Evolutionary conservation across 2,888 invertebrate genomes (phyloP), one percentile per base, ranked within the genome.

Genomic region (Eretmocerus hayati): DNA sequence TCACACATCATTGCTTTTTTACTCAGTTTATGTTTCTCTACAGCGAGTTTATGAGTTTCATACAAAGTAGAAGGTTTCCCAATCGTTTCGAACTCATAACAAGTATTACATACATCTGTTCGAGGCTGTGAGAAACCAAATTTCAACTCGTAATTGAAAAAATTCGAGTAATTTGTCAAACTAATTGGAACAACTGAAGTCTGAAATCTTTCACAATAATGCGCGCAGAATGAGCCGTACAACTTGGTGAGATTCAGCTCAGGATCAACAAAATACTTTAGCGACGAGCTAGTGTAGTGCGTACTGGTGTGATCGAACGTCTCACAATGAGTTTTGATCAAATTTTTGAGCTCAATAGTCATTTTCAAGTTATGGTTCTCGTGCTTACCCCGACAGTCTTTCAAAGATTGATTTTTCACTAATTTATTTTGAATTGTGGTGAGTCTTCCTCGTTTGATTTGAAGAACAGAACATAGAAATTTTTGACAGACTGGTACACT

Each of bases 201-300:
- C 5, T 51, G 50, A 11, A 48, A 51, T 16, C 48, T 15, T 4
- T 45, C 9, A 3, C 21, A 26, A 31, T 57, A 54, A 47, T 52
- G 55, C 19, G 53, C 49, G 2, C 46, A 20, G 38, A 57, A 55
- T 9, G 43, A 30, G 9, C 43, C 5, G 37, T 55, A 56, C 32
- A 53, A 32, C 2, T 6, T 6, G 18, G 33, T 50, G 11, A 54
- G 26, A n/a, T 22, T 54, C 19, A 53, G 44, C 13, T 33, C 30
- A 6, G 50, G 23, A 20, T 50, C 18, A 6, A 41, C 42, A 32
- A 56, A 54, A 41, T 56, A 56, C 18, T 45, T 41, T 9, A 56
- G 46, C n/a, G 18, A 8, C 9, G 41, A 36, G n/a, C 19, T 16
- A 8, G n/a, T 30, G 23, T 50, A 50, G 26, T 50, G 46, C 9